Evolutionary conservation across 2,888 invertebrate species (phyloP), one percentile per base, ranked within the genome.

Genomic region (Drosophila dives): DNA sequence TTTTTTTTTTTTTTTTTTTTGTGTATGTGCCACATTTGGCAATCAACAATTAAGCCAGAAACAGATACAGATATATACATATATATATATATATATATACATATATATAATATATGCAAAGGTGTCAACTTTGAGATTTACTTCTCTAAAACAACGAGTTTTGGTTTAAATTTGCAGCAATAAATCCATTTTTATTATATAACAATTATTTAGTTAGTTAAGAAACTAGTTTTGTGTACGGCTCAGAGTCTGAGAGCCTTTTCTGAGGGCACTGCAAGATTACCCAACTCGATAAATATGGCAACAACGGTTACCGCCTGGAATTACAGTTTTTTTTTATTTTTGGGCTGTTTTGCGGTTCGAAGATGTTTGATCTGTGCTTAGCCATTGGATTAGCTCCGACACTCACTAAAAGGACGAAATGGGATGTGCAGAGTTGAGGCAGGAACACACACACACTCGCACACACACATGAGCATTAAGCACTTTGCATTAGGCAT

Each of bases 331-430:
- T 26, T 4, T 26, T 26, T 29, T 29, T 5, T 23, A 4, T 29
- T 65, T 50, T 64, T 51, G 75, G 65, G 64, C 60, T 60, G 42
- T 36, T 40, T 63, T 79, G 89, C 85, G 89, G 89, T 86, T 84
- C 80, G 71, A 70, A 84, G 87, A 89, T 89, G 87, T 85, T 87
- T 85, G 85, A 85, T 87, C 89, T 84, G 80, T 61, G 85, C 89
- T 89, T 86, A 87, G 89, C 85, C 75, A 58, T 72, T 75, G 86
- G 86, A 83, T 89, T 83, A 86, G 75, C 66, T 53, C 77, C 75
- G 80, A 80, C 88, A 81, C 81, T 80, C 76, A 87, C 76, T 82
- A 82, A 77, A 54, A 64, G 66, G 59, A 62, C 71, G 51, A 66
- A 63, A 69, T 64, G 73, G 64, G 55, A 69, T 56, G 50, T 36